Evolutionary conservation across 92 coral and sea anemone species (phyloP).

Genomic region (Zoanthus sociatus): DNA sequence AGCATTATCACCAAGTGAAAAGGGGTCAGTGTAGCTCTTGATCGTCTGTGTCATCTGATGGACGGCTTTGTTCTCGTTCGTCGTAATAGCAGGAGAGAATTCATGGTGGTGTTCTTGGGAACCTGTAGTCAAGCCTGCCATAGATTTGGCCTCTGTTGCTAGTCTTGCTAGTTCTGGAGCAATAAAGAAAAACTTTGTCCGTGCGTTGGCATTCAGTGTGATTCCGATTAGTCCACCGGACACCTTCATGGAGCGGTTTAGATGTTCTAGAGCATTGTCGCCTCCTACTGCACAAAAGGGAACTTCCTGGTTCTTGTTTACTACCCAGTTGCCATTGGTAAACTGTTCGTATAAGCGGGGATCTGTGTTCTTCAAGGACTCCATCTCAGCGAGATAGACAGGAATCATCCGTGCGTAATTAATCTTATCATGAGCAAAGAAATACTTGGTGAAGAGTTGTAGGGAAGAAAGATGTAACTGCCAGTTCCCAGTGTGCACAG

Average conservation of each 20-base stretch:
- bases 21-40: background rate
- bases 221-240: background rate
- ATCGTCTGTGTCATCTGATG: background rate
- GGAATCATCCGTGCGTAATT: constrained; percentile 1
- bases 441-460: too few species aligned
- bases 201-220: constrained; percentile 8
- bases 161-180: constrained; percentile 70
- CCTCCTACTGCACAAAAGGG: constrained; percentile 71
- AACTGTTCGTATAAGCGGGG: constrained; percentile 66
- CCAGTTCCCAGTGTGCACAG: constrained; percentile 68
- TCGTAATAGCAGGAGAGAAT: too few species aligned
- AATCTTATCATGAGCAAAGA: constrained; percentile 63
- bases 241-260: too few species aligned
- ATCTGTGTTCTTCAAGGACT: constrained; percentile 44
- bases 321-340: too few species aligned
- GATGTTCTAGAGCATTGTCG: constrained; percentile 63
- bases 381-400: constrained; percentile 52
- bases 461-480: too few species aligned
- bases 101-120: too few species aligned
- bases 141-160: constrained; percentile 65
- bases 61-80: background rate
- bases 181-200: constrained; percentile 56
- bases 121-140: constrained; percentile 49
- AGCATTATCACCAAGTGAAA: background rate
- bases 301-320: too few species aligned